phyloP scores from a whole-genome alignment of 2,113 vertebrate genomes.

The Nothoprocta pentlandii region DNA sequence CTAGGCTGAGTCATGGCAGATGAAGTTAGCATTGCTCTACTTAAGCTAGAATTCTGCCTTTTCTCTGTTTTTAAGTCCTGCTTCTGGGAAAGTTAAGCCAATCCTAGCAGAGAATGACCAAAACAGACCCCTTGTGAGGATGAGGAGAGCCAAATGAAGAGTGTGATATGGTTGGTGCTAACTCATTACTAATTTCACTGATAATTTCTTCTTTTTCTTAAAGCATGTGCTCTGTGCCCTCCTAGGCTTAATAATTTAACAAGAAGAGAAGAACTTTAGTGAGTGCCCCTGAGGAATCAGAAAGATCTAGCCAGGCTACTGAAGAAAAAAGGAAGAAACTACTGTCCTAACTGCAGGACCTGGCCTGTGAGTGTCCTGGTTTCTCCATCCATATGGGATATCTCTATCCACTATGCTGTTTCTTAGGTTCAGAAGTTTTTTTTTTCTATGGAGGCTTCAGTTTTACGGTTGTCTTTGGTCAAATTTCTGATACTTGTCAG shows the following conservation, averaged over 20 bases:
- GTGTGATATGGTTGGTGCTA: background rate
- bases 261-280: background rate
- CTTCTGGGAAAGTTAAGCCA: background rate
- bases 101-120: background rate
- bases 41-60: background rate
- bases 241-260: background rate
- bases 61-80: background rate
- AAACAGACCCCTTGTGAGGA: background rate
- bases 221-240: background rate
- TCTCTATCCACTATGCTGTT: background rate
- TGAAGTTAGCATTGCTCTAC: background rate
- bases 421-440: background rate
- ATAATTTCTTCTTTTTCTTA: background rate
- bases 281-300: background rate
- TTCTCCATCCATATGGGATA: background rate
- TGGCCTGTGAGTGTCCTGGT: background rate
- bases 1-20: background rate
- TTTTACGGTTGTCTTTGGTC: background rate
- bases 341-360: background rate
- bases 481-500: background rate
- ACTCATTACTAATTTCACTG: background rate
- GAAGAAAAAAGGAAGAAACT: background rate
- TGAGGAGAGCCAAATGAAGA: background rate
- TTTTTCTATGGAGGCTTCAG: background rate
- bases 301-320: background rate